A percentile compares a stretch with the other conserved stretches of the same genome.
These are phyloP conservation scores for Erithacus rubecula DNA, from an alignment of 2,797 vertebrate genomes.

Conservation along the genomic window DNA sequence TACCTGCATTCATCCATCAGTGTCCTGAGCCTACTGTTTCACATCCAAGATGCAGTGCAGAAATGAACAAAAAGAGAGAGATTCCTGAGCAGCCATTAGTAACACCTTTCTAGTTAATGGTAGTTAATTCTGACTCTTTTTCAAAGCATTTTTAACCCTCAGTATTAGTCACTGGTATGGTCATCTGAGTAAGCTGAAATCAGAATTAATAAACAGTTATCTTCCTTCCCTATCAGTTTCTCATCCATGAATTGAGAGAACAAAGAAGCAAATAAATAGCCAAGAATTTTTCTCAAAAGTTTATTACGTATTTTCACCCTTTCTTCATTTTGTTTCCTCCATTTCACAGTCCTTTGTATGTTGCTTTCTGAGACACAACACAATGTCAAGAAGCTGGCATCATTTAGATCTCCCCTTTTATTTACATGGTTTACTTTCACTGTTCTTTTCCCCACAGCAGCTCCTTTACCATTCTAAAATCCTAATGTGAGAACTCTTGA, in stretches of 20 bases:
- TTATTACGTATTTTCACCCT: not conserved
- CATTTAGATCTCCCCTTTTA: not conserved
- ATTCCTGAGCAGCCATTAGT: not conserved
- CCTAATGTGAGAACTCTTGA: not conserved
- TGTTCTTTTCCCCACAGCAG: not conserved
- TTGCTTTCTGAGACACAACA: not conserved
- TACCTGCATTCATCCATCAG: constrained; percentile 54
- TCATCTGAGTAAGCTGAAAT: not conserved
- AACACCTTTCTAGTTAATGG: not conserved
- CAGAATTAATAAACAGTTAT: not conserved
- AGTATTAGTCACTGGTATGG: not conserved
- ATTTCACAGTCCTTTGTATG: not conserved
- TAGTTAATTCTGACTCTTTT: not conserved
- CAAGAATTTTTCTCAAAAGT: not conserved
- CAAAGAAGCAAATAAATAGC: not conserved
- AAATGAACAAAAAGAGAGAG: not conserved
- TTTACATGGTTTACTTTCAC: not conserved
- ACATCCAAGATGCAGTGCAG: constrained; percentile 2
- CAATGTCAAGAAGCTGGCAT: not conserved
- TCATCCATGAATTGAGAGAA: not conserved
- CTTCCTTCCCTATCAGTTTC: not conserved
- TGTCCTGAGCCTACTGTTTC: constrained; percentile 13
- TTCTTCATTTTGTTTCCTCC: not conserved
- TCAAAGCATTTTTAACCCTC: not conserved
- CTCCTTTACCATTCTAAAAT: not conserved